Evolutionary conservation across 2,113 vertebrate genomes (phyloP), one percentile per base, ranked within the genome.

Genomic region (Passer montanus): DNA sequence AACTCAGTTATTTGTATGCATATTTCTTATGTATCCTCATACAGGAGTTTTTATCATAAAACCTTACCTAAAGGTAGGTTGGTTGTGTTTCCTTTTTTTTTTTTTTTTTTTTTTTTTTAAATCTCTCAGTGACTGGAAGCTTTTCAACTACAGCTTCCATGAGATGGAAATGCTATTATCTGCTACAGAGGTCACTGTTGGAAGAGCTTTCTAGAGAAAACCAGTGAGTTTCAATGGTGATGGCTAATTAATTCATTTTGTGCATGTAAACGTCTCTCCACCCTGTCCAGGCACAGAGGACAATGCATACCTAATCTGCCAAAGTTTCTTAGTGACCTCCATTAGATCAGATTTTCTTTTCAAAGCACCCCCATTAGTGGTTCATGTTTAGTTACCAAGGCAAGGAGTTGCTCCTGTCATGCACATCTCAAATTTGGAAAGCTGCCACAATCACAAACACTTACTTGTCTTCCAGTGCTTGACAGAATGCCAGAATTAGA

Each of bases 401-500:
- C 60, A 94, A 80, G 52, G 75, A 68, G 84, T 91, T 89, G 84
- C 91, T 96, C 39, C 47, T 89, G 55, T 90, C 89, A 93, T 52
- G 84, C 81, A 77, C 35, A 56, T 75, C 74, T 94, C 9, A 3
- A n/a, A 69, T 95, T 92, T 96, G 97, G 93, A 96, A 93, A 76
- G 72, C 21, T 83, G 83, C 96, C 94, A 66, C 68, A 60, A 59
- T 96, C 92, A 53, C 81, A 94, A 76, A 83, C 47, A 90, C 66
- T 95, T 27, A n/a, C 93, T 89, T 95, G 74, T 97, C 72, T 97
- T 86, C 39, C 13, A 64, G 33, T 75, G 59, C 90, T 95, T 98
- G 97, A 97, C 94, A 85, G 62, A 89, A 94, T 93, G 91, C 94
- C 92, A 96, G 74, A 73, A 60, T 95, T 91, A 72, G 73, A 85